Evolutionary conservation across 2,113 vertebrate species (phyloP), one percentile per base, ranked within the genome.

Genomic region (Brienomyrus brachyistius): DNA sequence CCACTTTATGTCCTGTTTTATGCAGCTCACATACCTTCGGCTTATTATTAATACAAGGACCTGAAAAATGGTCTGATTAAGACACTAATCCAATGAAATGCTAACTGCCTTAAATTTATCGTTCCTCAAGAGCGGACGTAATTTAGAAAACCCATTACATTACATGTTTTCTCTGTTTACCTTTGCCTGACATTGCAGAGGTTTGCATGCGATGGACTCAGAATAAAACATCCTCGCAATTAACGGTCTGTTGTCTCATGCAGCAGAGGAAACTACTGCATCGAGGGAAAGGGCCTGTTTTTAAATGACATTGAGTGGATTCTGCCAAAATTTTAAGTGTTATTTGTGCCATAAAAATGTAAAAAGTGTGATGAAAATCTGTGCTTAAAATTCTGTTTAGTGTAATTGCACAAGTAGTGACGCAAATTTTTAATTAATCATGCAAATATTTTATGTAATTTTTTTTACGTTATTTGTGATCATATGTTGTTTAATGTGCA

Each of bases 91-190:
- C 91, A 89, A 50, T 50, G 50, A 45, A 87, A 90, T 88, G 80
- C 87, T 56, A 87, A 74, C 62, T 31, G 27, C 51, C 86, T 87
- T 88, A 86, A 85, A 90, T 88, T 89, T 89, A 85, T 88, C 0
- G 40, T 85, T 83, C 56, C 59, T 91, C 27, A 88, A 86, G 85
- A 85, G 80, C 85, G 90, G 88, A 88, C 84, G 9, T 27, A 62
- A 88, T 87, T 91, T 90, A 89, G 50, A 86, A n/a, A 59, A 86
- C n/a, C 86, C 90, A 91, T 82, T 89, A 74, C 62, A 89, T 88
- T 54, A 7, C n/a, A 40, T n/a, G 2, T n/a, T 87, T 87, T 50
- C 52, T 74, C 40, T 5, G 45, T 35, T 23, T 90, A 86, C 23
- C 50, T 59, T 91, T 88, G 77, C 54, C 89, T 90, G 91, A 89